Conservation (phyloP, 1,140 invertebrate species). For the Chrysomallon squamiferum region DNA sequence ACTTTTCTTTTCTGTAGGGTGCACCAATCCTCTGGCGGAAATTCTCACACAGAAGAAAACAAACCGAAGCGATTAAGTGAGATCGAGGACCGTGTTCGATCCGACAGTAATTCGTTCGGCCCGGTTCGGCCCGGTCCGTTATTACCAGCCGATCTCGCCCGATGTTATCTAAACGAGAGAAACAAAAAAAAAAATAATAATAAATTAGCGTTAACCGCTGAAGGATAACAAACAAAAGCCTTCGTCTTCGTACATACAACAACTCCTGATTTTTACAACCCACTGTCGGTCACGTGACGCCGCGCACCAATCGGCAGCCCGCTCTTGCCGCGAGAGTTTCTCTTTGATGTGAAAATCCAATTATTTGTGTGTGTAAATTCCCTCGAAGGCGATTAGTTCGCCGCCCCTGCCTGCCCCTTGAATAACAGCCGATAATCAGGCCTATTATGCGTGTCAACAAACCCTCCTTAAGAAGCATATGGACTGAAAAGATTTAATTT, state of each 20-base stretch:
- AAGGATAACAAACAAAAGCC: background rate
- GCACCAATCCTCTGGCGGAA: background rate
- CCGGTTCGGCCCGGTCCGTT: background rate
- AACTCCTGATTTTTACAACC: conserved; percentile 21
- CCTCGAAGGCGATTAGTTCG: conserved; percentile 41
- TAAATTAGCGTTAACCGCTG: conserved; percentile 6
- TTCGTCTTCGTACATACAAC: conserved; percentile 3
- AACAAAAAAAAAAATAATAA: no score
- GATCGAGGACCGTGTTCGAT: background rate
- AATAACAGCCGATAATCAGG: conserved; percentile 46
- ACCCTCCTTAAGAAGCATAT: conserved; percentile 35
- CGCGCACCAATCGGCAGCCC: conserved; percentile 22
- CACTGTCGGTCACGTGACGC: conserved; percentile 28
- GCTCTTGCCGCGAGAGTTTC: conserved; percentile 16
- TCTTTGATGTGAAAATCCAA: conserved; percentile 42
- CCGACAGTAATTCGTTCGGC: background rate
- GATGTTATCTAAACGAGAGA: conserved; percentile 10
- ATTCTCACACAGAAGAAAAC: background rate
- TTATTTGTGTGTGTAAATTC: conserved; percentile 47
- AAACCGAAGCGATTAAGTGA: no score
- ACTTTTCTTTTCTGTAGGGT: background rate
- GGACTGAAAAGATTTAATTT: conserved; percentile 48
- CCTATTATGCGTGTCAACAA: conserved; percentile 48
- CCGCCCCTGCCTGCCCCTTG: conserved; percentile 39
- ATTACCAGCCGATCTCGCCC: no score